Evolutionary conservation across 1,140 invertebrate species (phyloP).

Genomic region (Philaenus spumarius): DNA sequence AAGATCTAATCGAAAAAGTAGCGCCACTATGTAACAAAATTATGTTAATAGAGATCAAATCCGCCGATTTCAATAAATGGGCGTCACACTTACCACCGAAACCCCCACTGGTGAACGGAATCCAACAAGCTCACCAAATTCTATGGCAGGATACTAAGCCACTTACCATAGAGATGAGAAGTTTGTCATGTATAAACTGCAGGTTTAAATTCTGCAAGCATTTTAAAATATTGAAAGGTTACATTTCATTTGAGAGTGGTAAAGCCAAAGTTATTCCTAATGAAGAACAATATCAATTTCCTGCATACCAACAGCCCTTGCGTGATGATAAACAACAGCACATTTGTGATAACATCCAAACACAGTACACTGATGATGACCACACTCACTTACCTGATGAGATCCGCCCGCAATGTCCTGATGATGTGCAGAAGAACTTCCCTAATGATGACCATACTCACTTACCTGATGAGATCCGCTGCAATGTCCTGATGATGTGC

Average conservation of each 20-base stretch:
- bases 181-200: background rate
- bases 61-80: slow-evolving; percentile 12
- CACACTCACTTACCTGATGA: no score
- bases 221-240: background rate
- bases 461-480: no score
- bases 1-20: slow-evolving; percentile 12
- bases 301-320: background rate
- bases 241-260: background rate
- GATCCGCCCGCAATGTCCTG: no score
- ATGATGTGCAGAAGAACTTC: no score
- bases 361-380: background rate
- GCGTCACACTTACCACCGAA: no score
- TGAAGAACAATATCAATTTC: background rate
- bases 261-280: background rate
- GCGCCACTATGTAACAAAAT: background rate
- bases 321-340: background rate
- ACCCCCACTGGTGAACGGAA: no score
- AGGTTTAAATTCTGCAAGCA: background rate
- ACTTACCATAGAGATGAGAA: no score
- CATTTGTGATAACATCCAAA: background rate
- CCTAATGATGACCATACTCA: no score
- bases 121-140: no score
- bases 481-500: no score
- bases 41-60: slow-evolving; percentile 13
- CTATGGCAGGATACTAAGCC: no score